Evolutionary conservation across 2,113 vertebrate species (phyloP).

Genomic region (Brachypodius melanocephalos): DNA sequence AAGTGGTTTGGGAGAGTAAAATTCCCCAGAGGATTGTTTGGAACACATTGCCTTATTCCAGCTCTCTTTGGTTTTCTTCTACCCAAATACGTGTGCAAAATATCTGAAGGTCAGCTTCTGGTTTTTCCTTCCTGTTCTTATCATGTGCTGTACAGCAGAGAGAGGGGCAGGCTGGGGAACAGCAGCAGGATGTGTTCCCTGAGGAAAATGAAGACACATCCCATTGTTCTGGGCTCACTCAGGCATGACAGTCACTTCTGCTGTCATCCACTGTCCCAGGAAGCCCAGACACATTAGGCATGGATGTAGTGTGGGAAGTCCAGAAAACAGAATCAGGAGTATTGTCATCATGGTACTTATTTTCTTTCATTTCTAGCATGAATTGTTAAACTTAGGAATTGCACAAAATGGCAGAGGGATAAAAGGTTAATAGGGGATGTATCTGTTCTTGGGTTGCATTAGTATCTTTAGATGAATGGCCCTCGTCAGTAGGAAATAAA

Average conservation of each 20-base stretch:
- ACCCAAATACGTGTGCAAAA: neutral
- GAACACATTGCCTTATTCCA: neutral
- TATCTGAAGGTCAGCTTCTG: neutral
- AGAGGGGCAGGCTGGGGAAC: neutral
- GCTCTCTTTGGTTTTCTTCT: neutral
- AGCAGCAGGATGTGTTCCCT: neutral
- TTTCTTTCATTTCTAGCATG: neutral
- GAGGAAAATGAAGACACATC: neutral
- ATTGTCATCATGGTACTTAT: rapidly evolving
- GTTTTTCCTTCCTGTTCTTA: neutral
- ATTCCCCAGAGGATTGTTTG: neutral
- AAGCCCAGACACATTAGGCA: neutral
- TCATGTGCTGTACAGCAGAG: neutral
- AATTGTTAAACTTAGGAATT: neutral
- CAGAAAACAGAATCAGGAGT: neutral
- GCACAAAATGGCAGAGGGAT: neutral
- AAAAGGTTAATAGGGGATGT: neutral
- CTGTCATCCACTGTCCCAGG: too few species aligned
- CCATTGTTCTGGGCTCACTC: neutral
- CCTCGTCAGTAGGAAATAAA: neutral
- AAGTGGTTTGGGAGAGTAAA: neutral
- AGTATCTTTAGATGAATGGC: neutral
- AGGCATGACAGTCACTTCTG: neutral
- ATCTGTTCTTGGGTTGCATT: neutral
- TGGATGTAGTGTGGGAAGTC: neutral